Conservation (phyloP, 92 coral and sea anemone genomes). For the Muricea muricata region DNA sequence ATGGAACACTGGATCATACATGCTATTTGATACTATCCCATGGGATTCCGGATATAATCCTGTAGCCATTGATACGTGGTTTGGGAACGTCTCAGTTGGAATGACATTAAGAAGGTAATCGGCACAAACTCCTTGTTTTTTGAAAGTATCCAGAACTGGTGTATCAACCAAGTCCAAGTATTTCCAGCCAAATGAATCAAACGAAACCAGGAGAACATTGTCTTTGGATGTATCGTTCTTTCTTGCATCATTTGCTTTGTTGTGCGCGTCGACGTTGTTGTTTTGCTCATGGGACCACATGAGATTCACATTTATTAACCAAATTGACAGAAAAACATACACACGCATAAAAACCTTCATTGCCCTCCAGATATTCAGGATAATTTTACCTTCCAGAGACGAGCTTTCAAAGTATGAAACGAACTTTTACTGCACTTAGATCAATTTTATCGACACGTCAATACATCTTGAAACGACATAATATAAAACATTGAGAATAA, state of each 20-base stretch:
- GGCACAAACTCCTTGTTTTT: constrained; percentile 76
- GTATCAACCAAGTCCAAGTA: constrained; percentile 73
- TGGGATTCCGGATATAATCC: constrained; percentile 90
- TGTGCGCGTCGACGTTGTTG: no score
- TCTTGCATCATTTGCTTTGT: no score
- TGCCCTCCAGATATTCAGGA: not conserved
- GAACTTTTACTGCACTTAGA: not conserved
- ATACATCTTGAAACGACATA: not conserved
- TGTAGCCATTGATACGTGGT: constrained; percentile 83
- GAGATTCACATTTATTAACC: not conserved
- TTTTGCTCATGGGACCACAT: not conserved
- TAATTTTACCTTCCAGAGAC: not conserved
- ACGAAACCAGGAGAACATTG: constrained; percentile 76
- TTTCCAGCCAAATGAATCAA: constrained; percentile 95
- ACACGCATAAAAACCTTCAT: not conserved
- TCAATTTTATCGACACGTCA: not conserved
- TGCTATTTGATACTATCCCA: constrained; percentile 82
- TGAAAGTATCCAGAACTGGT: constrained; percentile 77
- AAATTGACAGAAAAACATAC: not conserved
- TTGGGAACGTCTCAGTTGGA: constrained; percentile 85
- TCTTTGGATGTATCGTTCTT: constrained; percentile 24
- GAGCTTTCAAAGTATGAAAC: not conserved
- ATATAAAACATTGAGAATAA: not conserved
- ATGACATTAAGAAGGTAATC: constrained; percentile 73
- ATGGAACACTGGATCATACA: constrained; percentile 79